phyloP scores from a whole-genome alignment of 2,113 vertebrate genomes.

The Neolamprologus falcicula region DNA sequence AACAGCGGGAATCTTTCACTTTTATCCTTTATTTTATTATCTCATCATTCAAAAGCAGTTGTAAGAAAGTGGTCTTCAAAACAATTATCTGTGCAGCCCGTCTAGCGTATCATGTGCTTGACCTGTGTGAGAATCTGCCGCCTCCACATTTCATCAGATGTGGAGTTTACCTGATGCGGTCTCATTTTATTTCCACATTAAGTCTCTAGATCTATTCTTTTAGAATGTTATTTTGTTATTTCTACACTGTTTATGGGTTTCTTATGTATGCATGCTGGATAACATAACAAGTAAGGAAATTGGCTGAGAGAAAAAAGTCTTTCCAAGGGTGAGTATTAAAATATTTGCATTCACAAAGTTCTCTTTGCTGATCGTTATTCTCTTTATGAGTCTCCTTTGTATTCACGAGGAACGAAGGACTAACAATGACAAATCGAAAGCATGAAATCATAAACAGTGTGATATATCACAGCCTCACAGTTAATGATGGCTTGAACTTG shows the following conservation, averaged over 20 bases:
- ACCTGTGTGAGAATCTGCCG: slow-evolving; percentile 64
- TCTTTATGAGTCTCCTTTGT: neutral
- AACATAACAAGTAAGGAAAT: neutral
- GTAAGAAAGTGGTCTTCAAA: neutral
- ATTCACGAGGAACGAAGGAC: neutral
- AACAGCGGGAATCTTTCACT: neutral
- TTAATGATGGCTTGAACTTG: neutral
- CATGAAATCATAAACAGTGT: neutral
- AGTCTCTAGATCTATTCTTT: slow-evolving; percentile 53
- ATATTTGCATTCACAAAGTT: neutral
- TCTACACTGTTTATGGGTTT: neutral
- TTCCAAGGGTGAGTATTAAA: neutral
- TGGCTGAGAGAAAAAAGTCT: neutral
- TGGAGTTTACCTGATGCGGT: slow-evolving; percentile 26
- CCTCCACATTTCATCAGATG: slow-evolving; percentile 21
- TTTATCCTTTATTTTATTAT: neutral
- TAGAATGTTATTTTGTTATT: neutral
- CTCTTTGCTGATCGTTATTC: neutral
- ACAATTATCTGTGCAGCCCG: slow-evolving; percentile 29
- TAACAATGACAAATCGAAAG: neutral
- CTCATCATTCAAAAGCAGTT: neutral
- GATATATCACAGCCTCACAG: neutral
- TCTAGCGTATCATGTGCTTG: slow-evolving; percentile 69
- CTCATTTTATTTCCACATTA: slow-evolving; percentile 83
- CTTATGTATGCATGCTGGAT: neutral